A percentile compares a stretch with the other conserved stretches of the same genome.
Conservation (phyloP, 53 echinoderm and acorn worm genomes). For the Luidia sarsii region DNA sequence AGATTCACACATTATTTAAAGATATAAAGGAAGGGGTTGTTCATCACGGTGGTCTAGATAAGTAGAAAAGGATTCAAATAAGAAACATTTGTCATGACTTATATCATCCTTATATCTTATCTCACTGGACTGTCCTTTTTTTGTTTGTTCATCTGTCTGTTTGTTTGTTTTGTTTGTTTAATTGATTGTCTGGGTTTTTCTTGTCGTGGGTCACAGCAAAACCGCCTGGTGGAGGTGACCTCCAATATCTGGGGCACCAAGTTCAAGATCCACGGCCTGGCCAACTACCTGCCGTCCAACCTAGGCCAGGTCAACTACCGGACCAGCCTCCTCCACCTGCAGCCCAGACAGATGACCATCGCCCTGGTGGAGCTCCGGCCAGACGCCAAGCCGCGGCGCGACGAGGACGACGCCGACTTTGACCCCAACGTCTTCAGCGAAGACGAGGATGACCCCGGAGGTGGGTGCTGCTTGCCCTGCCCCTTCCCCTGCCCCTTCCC, state of each 20-base stretch:
- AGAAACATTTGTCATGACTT: no score
- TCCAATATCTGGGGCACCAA: conserved; percentile 99
- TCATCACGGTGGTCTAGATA: no score
- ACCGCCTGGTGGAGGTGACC: conserved; percentile 87
- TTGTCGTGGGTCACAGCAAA: conserved; percentile 67
- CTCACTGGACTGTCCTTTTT: no score
- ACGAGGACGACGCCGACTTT: conserved; percentile 78
- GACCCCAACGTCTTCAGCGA: conserved; percentile 97
- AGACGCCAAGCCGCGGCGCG: conserved; percentile 68
- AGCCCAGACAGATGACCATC: conserved; percentile 99
- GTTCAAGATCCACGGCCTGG: conserved; percentile 95
- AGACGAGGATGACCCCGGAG: conserved; percentile 91
- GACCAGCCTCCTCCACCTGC: conserved; percentile 94
- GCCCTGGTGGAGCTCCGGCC: conserved; percentile 88
- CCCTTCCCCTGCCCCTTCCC: no score
- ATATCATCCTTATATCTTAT: no score
- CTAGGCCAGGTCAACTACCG: conserved; percentile 96
- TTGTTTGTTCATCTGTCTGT: no score
- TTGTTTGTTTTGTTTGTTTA: no score
- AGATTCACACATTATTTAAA: no score
- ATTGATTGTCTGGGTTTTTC: no score
- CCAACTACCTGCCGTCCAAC: conserved; percentile 85
- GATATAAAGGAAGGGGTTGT: no score
- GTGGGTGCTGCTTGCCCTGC: no score
- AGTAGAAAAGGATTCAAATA: no score